These are phyloP conservation scores for Sciurus carolinensis DNA, from an alignment of 2,797 vertebrate genomes.

Conservation along the genomic window DNA sequence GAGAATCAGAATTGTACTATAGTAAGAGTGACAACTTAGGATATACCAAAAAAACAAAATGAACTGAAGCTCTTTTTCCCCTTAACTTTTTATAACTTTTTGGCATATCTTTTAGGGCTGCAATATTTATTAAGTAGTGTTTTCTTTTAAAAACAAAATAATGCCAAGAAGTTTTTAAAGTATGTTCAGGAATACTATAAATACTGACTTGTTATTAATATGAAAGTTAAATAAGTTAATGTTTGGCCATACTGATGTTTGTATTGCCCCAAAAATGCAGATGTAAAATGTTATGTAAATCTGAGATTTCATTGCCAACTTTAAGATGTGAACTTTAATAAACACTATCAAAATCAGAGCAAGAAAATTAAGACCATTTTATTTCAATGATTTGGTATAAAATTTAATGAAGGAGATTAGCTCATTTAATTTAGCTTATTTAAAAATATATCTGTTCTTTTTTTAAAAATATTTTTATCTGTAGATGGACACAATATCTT, in stretches of 20 bases:
- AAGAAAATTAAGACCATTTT: conserved; percentile 43
- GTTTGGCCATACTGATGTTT: conserved; percentile 48
- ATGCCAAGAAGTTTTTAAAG: not conserved
- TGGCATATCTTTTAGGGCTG: not conserved
- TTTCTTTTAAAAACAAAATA: conserved; percentile 61
- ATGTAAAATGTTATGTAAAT: conserved; percentile 58
- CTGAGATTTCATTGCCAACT: conserved; percentile 17
- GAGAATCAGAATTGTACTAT: not conserved
- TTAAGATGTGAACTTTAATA: conserved; percentile 55
- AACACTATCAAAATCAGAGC: conserved; percentile 67
- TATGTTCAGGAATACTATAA: conserved; percentile 12
- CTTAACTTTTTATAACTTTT: not conserved
- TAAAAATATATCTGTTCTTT: not conserved
- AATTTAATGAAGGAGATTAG: conserved; percentile 25
- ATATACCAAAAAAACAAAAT: not conserved
- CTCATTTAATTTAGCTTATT: conserved; percentile 56
- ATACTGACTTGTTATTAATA: conserved; percentile 43
- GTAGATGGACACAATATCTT: too few relatives aligned
- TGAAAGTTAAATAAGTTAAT: conserved; percentile 8
- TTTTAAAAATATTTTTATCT: not conserved
- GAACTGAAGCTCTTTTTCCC: not conserved
- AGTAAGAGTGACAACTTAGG: not conserved
- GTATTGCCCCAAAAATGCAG: conserved; percentile 1
- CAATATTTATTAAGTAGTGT: not conserved
- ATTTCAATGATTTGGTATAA: conserved; percentile 18